Percentiles rank a stretch among this genome's conserved stretches.
Conservation (phyloP, 2,888 invertebrate genomes). For the Julus scanicus region DNA sequence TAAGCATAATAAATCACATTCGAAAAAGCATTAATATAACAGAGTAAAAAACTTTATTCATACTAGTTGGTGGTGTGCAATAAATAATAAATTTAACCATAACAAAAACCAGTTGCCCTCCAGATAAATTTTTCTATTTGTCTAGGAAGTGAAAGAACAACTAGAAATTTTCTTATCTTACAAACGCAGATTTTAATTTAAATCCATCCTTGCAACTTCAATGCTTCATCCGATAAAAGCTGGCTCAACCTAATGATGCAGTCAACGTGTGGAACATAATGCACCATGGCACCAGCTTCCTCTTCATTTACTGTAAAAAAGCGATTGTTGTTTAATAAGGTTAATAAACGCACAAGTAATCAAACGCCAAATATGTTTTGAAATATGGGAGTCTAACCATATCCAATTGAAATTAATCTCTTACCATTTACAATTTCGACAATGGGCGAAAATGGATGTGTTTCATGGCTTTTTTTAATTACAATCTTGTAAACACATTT, state of each 20-base stretch:
- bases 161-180: background rate
- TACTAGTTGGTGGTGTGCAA: no score
- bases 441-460: slow-evolving; percentile 19
- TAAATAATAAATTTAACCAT: background rate
- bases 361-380: no score
- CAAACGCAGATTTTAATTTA: background rate
- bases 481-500: slow-evolving; percentile 11
- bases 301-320: background rate
- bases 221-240: slow-evolving; percentile 15
- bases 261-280: slow-evolving; percentile 1
- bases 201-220: background rate
- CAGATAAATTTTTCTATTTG: no score
- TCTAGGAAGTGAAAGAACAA: no score
- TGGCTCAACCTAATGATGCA: slow-evolving; percentile 34
- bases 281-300: background rate
- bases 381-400: no score
- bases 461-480: background rate
- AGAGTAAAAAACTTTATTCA: no score
- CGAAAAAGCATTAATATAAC: background rate
- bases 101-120: no score
- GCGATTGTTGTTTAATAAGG: no score
- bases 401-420: background rate
- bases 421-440: background rate
- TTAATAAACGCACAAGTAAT: no score
- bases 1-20: slow-evolving; percentile 1